Conservation (phyloP, 2,888 invertebrate genomes). For the Noctua pronuba region DNA sequence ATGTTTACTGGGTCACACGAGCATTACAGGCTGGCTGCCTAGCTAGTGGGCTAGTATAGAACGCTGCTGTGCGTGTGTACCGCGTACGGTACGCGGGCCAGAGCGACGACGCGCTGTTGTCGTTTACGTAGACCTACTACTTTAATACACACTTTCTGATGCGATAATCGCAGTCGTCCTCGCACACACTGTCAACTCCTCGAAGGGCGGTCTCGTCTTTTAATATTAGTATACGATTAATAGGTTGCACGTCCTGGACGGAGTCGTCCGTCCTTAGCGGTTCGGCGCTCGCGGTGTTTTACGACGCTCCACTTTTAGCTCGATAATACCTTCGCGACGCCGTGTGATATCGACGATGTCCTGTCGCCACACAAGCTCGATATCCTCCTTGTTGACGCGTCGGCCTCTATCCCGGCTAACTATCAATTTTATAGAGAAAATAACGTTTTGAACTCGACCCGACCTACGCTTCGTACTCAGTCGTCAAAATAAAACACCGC, state of each 20-base stretch:
- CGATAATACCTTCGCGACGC: slow-evolving; percentile 36
- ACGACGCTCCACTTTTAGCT: slow-evolving; percentile 46
- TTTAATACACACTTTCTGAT: neutral
- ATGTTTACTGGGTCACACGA: neutral
- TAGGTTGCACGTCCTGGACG: slow-evolving; percentile 34
- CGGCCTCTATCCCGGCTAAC: slow-evolving; percentile 23
- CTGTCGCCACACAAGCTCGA: slow-evolving; percentile 41
- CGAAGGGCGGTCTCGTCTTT: neutral
- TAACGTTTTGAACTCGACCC: slow-evolving; percentile 55
- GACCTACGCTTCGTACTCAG: slow-evolving; percentile 33
- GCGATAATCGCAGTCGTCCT: neutral
- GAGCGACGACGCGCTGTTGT: neutral
- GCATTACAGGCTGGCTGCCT: neutral
- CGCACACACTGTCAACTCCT: too few relatives aligned
- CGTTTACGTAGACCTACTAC: neutral
- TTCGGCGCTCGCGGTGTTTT: slow-evolving; percentile 47
- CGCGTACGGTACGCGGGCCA: neutral
- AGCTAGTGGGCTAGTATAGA: neutral
- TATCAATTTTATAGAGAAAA: slow-evolving; percentile 50
- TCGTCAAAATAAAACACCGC: slow-evolving; percentile 29
- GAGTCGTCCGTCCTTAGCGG: slow-evolving; percentile 44
- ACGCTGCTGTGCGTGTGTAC: neutral
- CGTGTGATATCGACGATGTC: slow-evolving; percentile 35
- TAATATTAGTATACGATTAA: slow-evolving; percentile 1
- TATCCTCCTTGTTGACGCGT: slow-evolving; percentile 42